Evolutionary conservation across 2,888 invertebrate genomes (phyloP), one percentile per base, ranked within the genome.

Genomic region (Mythimna vitellina): DNA sequence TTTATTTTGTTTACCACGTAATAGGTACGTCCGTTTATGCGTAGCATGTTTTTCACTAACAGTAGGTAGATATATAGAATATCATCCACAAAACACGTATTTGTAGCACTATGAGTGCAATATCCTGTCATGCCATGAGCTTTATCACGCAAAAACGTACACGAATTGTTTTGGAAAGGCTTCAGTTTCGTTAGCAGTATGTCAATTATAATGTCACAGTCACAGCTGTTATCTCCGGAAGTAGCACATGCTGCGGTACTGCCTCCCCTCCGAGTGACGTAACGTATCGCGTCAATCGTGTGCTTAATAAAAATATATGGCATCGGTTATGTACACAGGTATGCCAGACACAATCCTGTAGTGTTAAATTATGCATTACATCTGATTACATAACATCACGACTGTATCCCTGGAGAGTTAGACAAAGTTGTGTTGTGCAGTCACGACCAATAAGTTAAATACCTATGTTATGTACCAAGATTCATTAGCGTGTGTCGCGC

Each of bases 201-300:
- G 81, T 76, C 38, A 61, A 20, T 49, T 20, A 29, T 62, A 42
- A 65, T 75, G 32, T 58, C 68, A 63, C 76, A 70, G 32, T 53
- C 69, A 54, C 81, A 70, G 54, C 63, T 78, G 77, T n/a, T 65
- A 2, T 62, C n/a, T 54, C 14, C 70, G 70, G 65, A 70, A 76
- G 76, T 63, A 54, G 38, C 64, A 62, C 61, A 67, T 61, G 80
- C 46, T 73, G 46, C 20, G 22, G 60, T 53, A 75, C 46, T 73
- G 46, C 14, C 29, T 54, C n/a, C 7, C 17, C 32, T 38, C 35
- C 20, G 29, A 29, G 20, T 53, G 58, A n/a, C 46, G 70, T 42
- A 6, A 10, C 60, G 53, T 20, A 57, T 72, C 35, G 10, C 22
- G 22, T 29, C 35, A 12, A n/a, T 63, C 17, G 6, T n/a, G n/a